These are phyloP conservation scores for Dinoponera quadriceps DNA, from an alignment of 1,140 invertebrate species.

Conservation along the genomic window DNA sequence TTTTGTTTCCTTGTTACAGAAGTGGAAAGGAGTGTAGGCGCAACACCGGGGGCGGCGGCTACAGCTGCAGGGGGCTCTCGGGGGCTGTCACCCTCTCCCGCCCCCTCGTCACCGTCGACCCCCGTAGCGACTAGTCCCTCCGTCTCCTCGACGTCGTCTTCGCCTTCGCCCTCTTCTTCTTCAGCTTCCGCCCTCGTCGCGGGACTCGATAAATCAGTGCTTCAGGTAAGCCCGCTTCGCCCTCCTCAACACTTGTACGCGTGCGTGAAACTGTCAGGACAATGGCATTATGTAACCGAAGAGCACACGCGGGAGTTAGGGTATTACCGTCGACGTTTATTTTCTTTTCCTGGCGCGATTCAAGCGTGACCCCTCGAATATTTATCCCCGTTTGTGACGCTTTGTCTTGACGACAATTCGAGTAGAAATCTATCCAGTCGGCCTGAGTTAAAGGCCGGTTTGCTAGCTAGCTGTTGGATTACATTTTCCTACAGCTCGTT, in stretches of 20 bases:
- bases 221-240: constrained; percentile 85
- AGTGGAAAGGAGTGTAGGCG: constrained; percentile 76
- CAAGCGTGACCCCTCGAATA: not conserved
- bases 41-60: constrained; percentile 76
- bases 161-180: constrained; percentile 67
- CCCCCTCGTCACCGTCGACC: constrained; percentile 78
- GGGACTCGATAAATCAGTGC: constrained; percentile 88
- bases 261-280: constrained; percentile 14
- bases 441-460: too few species aligned
- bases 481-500: too few species aligned
- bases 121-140: constrained; percentile 67
- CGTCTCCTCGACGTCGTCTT: constrained; percentile 70
- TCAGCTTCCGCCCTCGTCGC: constrained; percentile 85
- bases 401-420: too few species aligned
- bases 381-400: too few species aligned
- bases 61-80: constrained; percentile 77
- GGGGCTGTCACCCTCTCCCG: constrained; percentile 75
- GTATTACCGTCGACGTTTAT: not conserved
- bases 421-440: too few species aligned
- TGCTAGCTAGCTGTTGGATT: too few species aligned
- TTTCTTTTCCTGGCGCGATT: not conserved
- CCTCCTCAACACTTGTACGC: constrained; percentile 34
- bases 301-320: not conserved
- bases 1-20: constrained; percentile 78
- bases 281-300: constrained; percentile 11